Evolutionary conservation across 1,140 invertebrate genomes (phyloP).

Genomic region (Aphelinus atriplicis): DNA sequence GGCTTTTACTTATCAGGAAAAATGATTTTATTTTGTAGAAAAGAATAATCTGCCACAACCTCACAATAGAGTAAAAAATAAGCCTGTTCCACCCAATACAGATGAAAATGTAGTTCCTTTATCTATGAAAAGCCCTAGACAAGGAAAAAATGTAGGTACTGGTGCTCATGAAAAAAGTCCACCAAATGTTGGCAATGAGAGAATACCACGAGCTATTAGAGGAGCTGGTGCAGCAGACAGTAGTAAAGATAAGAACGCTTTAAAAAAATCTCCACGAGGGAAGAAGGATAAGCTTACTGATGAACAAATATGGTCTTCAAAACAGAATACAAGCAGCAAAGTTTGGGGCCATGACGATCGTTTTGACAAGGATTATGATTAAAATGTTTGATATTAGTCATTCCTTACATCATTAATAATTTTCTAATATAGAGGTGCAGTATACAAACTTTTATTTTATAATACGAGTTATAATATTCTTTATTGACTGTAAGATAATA

Average conservation of each 20-base stretch:
- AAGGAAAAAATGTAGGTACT: conserved; percentile 13
- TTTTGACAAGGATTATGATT: conserved; percentile 46
- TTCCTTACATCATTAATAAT: too few relatives aligned
- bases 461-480: too few relatives aligned
- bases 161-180: conserved; percentile 9
- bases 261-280: conserved; percentile 33
- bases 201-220: conserved; percentile 44
- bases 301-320: conserved; percentile 40
- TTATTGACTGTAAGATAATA: too few relatives aligned
- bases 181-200: conserved; percentile 23
- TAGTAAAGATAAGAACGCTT: conserved; percentile 32
- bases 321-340: conserved; percentile 40
- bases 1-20: background rate
- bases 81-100: background rate
- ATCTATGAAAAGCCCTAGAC: conserved; percentile 26
- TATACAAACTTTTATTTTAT: too few relatives aligned
- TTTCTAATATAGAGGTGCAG: too few relatives aligned
- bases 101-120: conserved; percentile 19
- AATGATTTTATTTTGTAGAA: conserved; percentile 31
- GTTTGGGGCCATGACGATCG: conserved; percentile 44
- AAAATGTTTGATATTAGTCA: background rate
- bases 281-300: conserved; percentile 43
- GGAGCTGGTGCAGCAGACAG: conserved; percentile 41
- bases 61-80: conserved; percentile 10
- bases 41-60: conserved; percentile 9